Evolutionary conservation across 2,888 invertebrate genomes (phyloP).

Genomic region (Polylopha cassiicola): DNA sequence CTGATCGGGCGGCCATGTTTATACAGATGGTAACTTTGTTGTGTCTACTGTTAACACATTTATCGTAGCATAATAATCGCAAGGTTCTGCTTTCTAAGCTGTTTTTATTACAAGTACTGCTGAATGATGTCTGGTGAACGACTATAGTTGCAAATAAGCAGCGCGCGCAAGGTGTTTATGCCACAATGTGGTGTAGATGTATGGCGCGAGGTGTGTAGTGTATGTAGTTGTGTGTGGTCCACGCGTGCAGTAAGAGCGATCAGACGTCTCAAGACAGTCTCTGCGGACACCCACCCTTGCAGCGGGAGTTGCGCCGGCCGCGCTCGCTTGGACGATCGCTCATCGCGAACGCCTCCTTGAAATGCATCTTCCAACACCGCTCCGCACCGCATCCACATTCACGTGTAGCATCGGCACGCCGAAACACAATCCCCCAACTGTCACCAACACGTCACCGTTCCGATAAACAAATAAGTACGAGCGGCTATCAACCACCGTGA

Average conservation of each 20-base stretch:
- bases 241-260: constrained; percentile 27
- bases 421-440: constrained; percentile 65
- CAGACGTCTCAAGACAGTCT: constrained; percentile 48
- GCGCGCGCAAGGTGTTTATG: constrained; percentile 29
- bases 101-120: constrained; percentile 1
- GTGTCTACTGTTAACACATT: constrained; percentile 5
- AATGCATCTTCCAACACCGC: constrained; percentile 74
- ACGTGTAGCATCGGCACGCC: constrained; percentile 70
- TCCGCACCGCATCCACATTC: constrained; percentile 70
- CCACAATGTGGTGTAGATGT: constrained; percentile 20
- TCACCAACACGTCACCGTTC: constrained; percentile 56
- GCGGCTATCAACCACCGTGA: constrained; percentile 48
- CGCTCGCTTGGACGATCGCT: constrained; percentile 76
- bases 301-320: constrained; percentile 74
- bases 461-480: constrained; percentile 35
- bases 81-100: constrained; percentile 11
- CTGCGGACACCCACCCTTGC: constrained; percentile 68
- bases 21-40: constrained; percentile 15
- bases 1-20: constrained; percentile 20
- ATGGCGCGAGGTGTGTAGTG: constrained; percentile 20
- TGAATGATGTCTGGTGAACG: constrained; percentile 16
- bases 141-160: constrained; percentile 25
- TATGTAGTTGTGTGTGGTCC: constrained; percentile 37
- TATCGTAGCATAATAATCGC: constrained; percentile 9
- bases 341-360: constrained; percentile 76